Evolutionary conservation across 2,888 invertebrate species (phyloP).

Genomic region (Sarcophaga carnaria): DNA sequence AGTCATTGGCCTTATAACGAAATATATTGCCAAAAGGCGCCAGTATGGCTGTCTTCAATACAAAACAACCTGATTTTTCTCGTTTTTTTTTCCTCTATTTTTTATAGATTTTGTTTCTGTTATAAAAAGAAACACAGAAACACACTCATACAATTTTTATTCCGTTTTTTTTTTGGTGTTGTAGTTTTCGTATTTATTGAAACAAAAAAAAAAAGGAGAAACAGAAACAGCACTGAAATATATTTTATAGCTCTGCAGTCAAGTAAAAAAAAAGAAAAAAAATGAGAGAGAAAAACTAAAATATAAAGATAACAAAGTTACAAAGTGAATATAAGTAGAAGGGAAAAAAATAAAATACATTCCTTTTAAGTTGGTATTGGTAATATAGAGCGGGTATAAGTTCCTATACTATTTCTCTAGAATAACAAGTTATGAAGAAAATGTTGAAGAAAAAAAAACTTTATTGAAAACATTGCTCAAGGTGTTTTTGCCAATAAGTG

Average conservation of each 20-base stretch:
- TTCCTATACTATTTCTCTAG: not conserved
- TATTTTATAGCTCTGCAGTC: slow-evolving; percentile 57
- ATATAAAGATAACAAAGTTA: slow-evolving; percentile 61
- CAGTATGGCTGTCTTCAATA: slow-evolving; percentile 65
- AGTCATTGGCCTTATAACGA: slow-evolving; percentile 66
- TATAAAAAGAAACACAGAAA: not conserved
- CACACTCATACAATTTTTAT: slow-evolving; percentile 6
- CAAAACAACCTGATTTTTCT: slow-evolving; percentile 62
- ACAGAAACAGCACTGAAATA: not conserved
- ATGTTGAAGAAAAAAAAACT: not conserved
- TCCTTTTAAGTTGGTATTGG: not conserved
- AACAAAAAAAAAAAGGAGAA: not conserved
- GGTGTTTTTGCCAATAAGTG: slow-evolving; percentile 57
- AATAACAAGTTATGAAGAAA: slow-evolving; percentile 3
- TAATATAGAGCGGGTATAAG: not conserved
- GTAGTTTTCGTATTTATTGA: not conserved
- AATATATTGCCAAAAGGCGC: slow-evolving; percentile 65
- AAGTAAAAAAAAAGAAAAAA: slow-evolving; percentile 15
- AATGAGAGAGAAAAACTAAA: slow-evolving; percentile 5
- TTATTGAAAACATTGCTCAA: slow-evolving; percentile 56
- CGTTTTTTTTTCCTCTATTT: slow-evolving; percentile 32
- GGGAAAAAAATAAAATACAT: not conserved
- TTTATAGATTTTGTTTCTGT: slow-evolving; percentile 17
- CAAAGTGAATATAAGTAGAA: slow-evolving; percentile 42
- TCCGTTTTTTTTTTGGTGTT: not conserved